These are phyloP conservation scores for Anolis carolinensis DNA, from an alignment of 2,113 vertebrate species.

Conservation along the genomic window DNA sequence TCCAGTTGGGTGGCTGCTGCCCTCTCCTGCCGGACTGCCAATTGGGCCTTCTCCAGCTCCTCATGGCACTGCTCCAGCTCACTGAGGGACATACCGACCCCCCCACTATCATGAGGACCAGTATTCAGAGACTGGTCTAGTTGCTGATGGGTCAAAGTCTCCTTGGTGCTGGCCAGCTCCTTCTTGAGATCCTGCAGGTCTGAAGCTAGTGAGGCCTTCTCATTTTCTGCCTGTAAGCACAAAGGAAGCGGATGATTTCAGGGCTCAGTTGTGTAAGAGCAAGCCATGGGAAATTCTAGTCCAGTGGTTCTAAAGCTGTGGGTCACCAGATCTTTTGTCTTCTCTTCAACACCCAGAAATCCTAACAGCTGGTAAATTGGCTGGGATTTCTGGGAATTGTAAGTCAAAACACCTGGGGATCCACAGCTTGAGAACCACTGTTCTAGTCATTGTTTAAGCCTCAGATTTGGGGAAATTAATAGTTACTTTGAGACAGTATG, in stretches of 20 bases:
- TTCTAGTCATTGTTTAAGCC: background rate
- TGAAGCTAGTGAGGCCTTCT: constrained; percentile 73
- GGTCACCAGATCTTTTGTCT: too few species aligned
- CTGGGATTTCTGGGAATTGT: too few species aligned
- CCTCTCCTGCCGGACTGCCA: constrained; percentile 63
- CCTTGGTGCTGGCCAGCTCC: constrained; percentile 76
- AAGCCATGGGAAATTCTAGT: background rate
- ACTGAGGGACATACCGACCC: background rate
- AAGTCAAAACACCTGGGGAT: too few species aligned
- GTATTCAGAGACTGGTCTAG: constrained; percentile 71
- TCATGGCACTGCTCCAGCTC: background rate
- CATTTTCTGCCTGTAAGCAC: constrained; percentile 75
- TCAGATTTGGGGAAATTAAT: background rate
- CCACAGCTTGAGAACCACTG: too few species aligned
- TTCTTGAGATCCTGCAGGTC: constrained; percentile 81
- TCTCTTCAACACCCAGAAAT: too few species aligned
- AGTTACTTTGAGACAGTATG: background rate
- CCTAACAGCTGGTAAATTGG: too few species aligned
- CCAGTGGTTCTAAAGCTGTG: too few species aligned
- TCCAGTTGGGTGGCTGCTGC: constrained; percentile 80
- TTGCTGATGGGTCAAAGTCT: constrained; percentile 78
- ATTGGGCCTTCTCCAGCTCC: background rate
- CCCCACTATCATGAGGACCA: constrained; percentile 32
- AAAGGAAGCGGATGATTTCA: background rate
- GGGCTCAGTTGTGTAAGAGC: background rate